Evolutionary conservation across 2,888 invertebrate species (phyloP).

Genomic region (Drosophila fulvimacula): DNA sequence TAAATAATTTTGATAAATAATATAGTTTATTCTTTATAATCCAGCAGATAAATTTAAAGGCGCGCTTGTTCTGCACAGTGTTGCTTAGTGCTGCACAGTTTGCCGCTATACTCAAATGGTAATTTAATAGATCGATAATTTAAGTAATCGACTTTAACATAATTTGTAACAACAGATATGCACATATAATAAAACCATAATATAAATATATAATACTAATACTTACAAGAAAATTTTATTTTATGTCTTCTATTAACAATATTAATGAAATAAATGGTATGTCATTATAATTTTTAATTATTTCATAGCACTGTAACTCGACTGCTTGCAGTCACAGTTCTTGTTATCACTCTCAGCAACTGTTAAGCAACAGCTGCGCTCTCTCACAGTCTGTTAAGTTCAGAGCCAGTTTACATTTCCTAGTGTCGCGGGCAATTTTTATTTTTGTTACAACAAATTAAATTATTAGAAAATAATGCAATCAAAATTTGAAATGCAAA

Average conservation of each 20-base stretch:
- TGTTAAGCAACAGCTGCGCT: constrained; percentile 38
- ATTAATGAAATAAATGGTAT: too few species aligned
- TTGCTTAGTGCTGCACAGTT: neutral
- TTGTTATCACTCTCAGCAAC: constrained; percentile 2
- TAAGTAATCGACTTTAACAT: neutral
- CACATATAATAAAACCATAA: neutral
- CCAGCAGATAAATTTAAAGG: neutral
- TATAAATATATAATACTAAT: too few species aligned
- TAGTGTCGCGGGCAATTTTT: constrained; percentile 34
- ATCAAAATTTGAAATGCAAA: neutral
- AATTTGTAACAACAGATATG: constrained; percentile 17
- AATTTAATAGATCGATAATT: neutral
- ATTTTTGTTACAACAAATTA: constrained; percentile 33
- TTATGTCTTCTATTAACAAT: too few species aligned
- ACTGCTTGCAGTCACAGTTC: constrained; percentile 6
- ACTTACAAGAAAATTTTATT: too few species aligned
- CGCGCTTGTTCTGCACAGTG: neutral
- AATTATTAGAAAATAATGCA: constrained; percentile 8
- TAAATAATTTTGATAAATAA: too few species aligned
- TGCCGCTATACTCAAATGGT: neutral
- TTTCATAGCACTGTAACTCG: neutral
- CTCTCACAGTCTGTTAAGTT: neutral
- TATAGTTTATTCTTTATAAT: neutral
- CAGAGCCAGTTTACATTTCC: constrained; percentile 24
- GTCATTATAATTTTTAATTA: too few species aligned